Evolutionary conservation across 2,888 invertebrate genomes (phyloP).

Genomic region (Lepidochrysops patricia): DNA sequence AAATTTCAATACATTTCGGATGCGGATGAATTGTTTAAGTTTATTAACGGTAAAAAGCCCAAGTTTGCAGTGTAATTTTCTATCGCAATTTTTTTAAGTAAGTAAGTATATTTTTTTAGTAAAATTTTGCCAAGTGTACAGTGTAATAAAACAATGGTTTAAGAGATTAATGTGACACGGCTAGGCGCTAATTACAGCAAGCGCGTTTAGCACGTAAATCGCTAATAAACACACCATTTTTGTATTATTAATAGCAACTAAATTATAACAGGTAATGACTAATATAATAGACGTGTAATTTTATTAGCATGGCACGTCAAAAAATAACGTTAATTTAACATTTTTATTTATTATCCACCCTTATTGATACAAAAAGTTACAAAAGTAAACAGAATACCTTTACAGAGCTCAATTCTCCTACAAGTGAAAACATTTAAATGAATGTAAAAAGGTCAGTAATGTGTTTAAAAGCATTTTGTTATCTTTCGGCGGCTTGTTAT

Average conservation of each 20-base stretch:
- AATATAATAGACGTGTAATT: neutral
- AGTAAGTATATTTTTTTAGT: neutral
- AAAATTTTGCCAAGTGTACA: neutral
- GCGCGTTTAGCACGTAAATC: neutral
- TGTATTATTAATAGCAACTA: neutral
- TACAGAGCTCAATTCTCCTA: no score
- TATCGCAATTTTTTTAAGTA: neutral
- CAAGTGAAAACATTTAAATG: no score
- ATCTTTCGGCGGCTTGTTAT: neutral
- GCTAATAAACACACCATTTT: neutral
- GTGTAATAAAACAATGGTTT: conserved; percentile 5
- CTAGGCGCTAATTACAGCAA: neutral
- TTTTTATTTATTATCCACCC: no score
- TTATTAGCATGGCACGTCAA: no score
- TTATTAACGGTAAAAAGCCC: no score
- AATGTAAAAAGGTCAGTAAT: neutral
- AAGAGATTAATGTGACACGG: conserved; percentile 7
- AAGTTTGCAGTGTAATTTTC: no score
- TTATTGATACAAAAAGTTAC: no score
- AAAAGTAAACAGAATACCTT: no score
- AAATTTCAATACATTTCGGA: neutral
- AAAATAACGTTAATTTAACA: no score
- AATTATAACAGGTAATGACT: neutral
- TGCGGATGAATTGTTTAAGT: neutral
- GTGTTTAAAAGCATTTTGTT: neutral